Percentiles rank a stretch among this genome's conserved stretches.
Evolutionary conservation across 2,113 vertebrate species (phyloP).

Genomic region (Etheostoma cragini): DNA sequence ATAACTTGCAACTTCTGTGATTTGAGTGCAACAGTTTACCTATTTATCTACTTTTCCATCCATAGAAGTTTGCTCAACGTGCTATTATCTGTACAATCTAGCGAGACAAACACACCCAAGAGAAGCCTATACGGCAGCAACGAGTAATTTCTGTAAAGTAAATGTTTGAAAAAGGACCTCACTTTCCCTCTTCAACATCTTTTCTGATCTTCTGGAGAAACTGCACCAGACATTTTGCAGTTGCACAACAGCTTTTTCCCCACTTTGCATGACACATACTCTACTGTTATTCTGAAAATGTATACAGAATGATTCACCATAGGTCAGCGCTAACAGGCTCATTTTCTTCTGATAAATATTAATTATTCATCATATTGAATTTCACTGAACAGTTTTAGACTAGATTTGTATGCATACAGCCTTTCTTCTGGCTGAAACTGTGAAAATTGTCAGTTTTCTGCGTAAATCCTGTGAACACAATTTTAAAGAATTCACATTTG

Average conservation of each 20-base stretch:
- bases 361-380: conserved; percentile 1
- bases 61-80: conserved; percentile 27
- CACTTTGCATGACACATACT: not conserved
- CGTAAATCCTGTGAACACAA: not conserved
- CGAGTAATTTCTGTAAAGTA: conserved; percentile 34
- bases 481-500: not conserved
- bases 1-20: conserved; percentile 8
- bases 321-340: conserved; percentile 11
- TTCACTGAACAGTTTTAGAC: conserved; percentile 8
- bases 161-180: conserved; percentile 55
- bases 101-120: conserved; percentile 46
- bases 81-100: conserved; percentile 36
- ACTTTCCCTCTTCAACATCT: conserved; percentile 24
- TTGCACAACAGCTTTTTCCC: not conserved
- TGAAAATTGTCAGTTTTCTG: not conserved
- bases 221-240: conserved; percentile 6
- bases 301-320: not conserved
- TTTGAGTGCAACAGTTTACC: conserved; percentile 43
- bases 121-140: conserved; percentile 30
- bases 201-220: conserved; percentile 36
- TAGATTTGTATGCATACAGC: not conserved
- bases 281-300: not conserved
- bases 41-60: conserved; percentile 29
- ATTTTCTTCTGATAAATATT: conserved; percentile 22
- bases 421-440: conserved; percentile 2